Base-by-base conservation (phyloP, 92 coral and sea anemone genomes). In the Porites divaricata region DNA sequence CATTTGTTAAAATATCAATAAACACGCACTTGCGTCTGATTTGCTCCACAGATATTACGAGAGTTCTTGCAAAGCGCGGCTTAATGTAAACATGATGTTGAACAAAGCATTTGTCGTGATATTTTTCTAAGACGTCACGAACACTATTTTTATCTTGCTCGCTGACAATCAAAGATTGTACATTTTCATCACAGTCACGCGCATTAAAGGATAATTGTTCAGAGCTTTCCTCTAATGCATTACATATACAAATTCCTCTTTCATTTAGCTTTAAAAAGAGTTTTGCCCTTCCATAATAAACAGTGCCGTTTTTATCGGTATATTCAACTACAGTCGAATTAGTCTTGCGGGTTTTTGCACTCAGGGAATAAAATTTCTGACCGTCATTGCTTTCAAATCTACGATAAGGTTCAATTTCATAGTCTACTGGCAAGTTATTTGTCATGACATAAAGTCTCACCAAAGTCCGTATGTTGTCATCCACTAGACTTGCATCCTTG, bases 1-100 rank as follows among this genome's bases (percentile, higher is more conserved):
- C 69, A 49, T 80, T 80, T 56, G 49, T 49, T 51, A 20, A 50
- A 81, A 81, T 21, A 25, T 81, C 75, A 67, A 81, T 56, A 56
- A 81, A 81, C 2, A 81, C 77, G 62, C 85, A 81, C 52, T 81
- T 81, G 51, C 70, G 61, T 25, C 77, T 56, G 19, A 81, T 81
- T 70, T 81, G 85, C 45, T 68, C 70, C 12, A 81, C 85, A 69
- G 78, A 81, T 81, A 68, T 81, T 13, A 81, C 85, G 21, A 49
- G 77, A 15, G 63, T 49, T 6, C 48, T 28, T 64, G 52, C 75
- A 21, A 21, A 14, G 64, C 62, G 19, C 0, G 65, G 84, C 26
- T 66, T 12, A 21, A 66, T 16, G 73, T 67, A 41, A n/a, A 67
- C 64, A 19, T 67, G 75, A 67, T 80, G 84, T 21, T 65, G 52